Base-by-base conservation (phyloP, 2,888 invertebrate species). In the Cheiracanthium punctorium region DNA sequence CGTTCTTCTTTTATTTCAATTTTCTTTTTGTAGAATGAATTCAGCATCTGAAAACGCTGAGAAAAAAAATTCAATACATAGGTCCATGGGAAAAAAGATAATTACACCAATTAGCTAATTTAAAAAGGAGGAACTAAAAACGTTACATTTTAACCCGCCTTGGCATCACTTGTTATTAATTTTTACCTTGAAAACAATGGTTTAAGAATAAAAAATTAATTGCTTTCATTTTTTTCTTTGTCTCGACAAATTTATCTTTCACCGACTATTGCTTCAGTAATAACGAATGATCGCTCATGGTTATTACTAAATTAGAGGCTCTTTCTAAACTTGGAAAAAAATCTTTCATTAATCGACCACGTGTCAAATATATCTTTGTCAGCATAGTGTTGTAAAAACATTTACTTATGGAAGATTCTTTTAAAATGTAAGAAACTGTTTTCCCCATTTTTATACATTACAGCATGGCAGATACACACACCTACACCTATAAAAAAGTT, bases 71-170 rank as follows among this genome's bases (percentile, higher is more conserved):
- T 77, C 41, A 58, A 79, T 74, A 52, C 67, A 77, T 67, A 69
- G 17, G 24, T 48, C 8, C n/a, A 33, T 24, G 17, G 48, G 1
- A 79, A 82, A 67, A 76, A 74, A 72, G 73, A 84, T 79, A 79
- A 84, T 79, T 84, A 74, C 84, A 64, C 74, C 84, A 84, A 84
- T 84, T 84, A 84, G 69, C 73, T 30, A 77, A 71, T 74, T 80
- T 70, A 84, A 73, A 82, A 72, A 32, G 77, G 64, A 37, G 52
- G 72, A 64, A 37, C 10, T 77, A 72, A 77, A 43, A 48, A 67
- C 41, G 14, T 65, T 73, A 33, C 48, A 41, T 72, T 84, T 73
- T 48, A 77, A 79, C 67, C 29, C 29, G 32, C 70, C 73, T 74
- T 73, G 33, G 37, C 69, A 77, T 79, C 76, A 82, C 77, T 77